A percentile compares a stretch with the other conserved stretches of the same genome.
Evolutionary conservation across 2,113 vertebrate genomes (phyloP).

Genomic region (Epinephelus fuscoguttatus): DNA sequence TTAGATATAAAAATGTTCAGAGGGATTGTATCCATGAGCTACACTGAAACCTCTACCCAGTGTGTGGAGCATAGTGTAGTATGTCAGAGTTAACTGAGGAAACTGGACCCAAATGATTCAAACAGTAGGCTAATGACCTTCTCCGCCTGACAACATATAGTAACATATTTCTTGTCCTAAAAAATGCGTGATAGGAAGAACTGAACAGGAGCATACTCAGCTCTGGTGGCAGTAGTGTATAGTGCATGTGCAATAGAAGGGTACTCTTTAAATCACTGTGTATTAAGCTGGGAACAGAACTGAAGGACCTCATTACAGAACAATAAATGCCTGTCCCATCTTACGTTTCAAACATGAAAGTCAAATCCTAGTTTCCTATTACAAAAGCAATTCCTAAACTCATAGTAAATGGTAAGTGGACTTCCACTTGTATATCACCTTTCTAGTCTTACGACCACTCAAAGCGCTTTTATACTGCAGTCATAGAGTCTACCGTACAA

Average conservation of each 20-base stretch:
- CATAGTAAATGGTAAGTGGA: no score
- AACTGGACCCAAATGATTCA: background rate
- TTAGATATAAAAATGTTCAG: conserved; percentile 15
- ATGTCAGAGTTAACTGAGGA: background rate
- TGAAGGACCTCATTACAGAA: no score
- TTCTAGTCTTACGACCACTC: no score
- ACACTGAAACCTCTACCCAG: conserved; percentile 7
- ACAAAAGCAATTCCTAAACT: no score
- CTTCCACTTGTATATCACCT: no score
- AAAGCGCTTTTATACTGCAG: no score
- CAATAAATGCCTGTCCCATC: no score
- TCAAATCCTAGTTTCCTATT: no score
- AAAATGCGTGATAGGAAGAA: background rate
- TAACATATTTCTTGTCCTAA: background rate
- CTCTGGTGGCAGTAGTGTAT: background rate
- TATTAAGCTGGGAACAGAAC: background rate
- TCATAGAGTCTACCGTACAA: no score
- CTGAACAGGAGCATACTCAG: background rate
- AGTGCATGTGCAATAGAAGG: background rate
- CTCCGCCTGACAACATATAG: background rate
- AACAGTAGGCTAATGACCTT: background rate
- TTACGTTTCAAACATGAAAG: no score
- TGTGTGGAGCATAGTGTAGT: background rate
- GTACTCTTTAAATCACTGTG: background rate
- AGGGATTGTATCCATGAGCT: background rate